phyloP scores from a whole-genome alignment of 2,888 invertebrate species.

The Fragum sueziense region DNA sequence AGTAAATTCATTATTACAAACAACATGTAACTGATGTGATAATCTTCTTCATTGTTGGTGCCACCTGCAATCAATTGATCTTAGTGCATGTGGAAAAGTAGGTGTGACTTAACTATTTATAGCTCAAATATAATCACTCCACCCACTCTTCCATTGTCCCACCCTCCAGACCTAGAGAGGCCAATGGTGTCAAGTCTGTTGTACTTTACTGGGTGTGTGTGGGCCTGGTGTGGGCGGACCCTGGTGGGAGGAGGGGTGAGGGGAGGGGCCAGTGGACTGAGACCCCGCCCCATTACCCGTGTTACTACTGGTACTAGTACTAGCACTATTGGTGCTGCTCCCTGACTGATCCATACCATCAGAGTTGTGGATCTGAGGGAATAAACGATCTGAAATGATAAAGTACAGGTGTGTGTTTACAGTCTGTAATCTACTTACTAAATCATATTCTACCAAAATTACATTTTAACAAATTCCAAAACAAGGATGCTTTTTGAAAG shows the following conservation, averaged over 20 bases:
- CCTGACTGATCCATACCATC: slow-evolving; percentile 67
- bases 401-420: not conserved
- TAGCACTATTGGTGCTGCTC: slow-evolving; percentile 44
- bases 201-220: slow-evolving; percentile 65
- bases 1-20: too few species aligned
- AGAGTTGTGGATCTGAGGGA: slow-evolving; percentile 67
- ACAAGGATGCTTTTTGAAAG: too few species aligned
- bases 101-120: too few species aligned
- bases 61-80: too few species aligned
- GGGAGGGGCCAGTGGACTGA: slow-evolving; percentile 57
- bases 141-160: not conserved
- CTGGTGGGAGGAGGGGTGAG: slow-evolving; percentile 59
- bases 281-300: slow-evolving; percentile 62
- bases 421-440: too few species aligned
- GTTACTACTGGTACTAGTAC: slow-evolving; percentile 51
- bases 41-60: too few species aligned
- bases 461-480: too few species aligned
- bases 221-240: slow-evolving; percentile 66
- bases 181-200: slow-evolving; percentile 66
- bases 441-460: too few species aligned
- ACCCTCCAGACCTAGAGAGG: slow-evolving; percentile 3
- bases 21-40: too few species aligned
- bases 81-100: too few species aligned
- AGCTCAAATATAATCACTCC: not conserved
- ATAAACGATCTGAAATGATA: slow-evolving; percentile 67